These are phyloP conservation scores for Hylaeus volcanicus DNA, from an alignment of 1,140 invertebrate species.

Conservation along the genomic window DNA sequence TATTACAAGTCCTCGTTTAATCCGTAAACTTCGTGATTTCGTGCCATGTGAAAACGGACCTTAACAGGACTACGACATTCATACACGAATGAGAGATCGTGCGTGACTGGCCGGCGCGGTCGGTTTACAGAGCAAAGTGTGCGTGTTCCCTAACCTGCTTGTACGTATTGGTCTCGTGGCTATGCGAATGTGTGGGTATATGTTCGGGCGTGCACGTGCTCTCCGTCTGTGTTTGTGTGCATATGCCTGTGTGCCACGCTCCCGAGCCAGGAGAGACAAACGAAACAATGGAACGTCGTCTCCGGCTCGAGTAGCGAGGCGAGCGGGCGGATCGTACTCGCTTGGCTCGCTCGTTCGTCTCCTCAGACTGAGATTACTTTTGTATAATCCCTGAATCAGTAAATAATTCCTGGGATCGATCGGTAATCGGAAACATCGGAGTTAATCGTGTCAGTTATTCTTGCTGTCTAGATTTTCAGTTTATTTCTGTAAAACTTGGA, in stretches of 20 bases:
- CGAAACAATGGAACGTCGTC: constrained; percentile 52
- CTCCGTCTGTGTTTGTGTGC: not conserved
- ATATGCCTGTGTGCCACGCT: constrained; percentile 30
- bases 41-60: too few species aligned
- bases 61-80: constrained; percentile 42
- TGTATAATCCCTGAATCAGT: too few species aligned
- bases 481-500: too few species aligned
- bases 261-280: constrained; percentile 37
- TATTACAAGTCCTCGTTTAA: too few species aligned
- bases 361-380: too few species aligned
- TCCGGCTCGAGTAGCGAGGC: constrained; percentile 20
- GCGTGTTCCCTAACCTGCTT: constrained; percentile 31
- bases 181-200: not conserved
- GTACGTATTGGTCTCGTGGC: constrained; percentile 1
- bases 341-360: constrained; percentile 17
- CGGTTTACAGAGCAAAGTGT: constrained; percentile 10
- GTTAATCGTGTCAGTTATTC: too few species aligned
- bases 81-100: constrained; percentile 49
- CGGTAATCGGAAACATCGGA: too few species aligned
- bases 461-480: too few species aligned
- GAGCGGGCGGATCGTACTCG: constrained; percentile 35
- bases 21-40: too few species aligned
- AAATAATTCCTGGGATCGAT: too few species aligned
- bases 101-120: constrained; percentile 46
- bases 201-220: constrained; percentile 38